These are phyloP conservation scores for Sarcoramphus papa DNA, from an alignment of 2,797 vertebrate genomes.

Conservation along the genomic window DNA sequence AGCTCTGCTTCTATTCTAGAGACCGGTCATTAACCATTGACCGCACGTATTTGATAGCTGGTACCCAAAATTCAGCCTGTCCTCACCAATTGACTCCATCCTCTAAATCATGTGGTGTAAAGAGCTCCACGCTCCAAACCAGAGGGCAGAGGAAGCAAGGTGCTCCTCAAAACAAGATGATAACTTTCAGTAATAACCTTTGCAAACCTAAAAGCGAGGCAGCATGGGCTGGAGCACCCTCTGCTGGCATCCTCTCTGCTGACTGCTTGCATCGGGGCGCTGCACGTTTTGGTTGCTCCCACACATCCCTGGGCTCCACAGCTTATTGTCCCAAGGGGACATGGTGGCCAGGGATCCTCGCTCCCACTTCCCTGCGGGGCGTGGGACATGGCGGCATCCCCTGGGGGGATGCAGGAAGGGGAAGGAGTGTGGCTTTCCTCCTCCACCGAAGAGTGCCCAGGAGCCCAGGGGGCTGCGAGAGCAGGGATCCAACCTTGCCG, in stretches of 20 bases:
- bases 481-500: not conserved
- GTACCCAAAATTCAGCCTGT: not conserved
- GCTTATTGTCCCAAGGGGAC: not conserved
- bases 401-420: not conserved
- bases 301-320: not conserved
- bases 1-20: not conserved
- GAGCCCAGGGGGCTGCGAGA: not conserved
- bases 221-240: constrained; percentile 36
- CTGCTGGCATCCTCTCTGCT: constrained; percentile 6
- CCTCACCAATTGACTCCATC: not conserved
- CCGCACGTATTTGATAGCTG: accelerated
- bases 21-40: not conserved
- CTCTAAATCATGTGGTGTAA: not conserved
- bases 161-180: not conserved
- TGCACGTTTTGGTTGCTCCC: not conserved
- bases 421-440: not conserved
- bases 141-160: not conserved
- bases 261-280: not conserved
- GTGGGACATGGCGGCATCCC: accelerated
- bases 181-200: not conserved
- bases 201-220: not conserved
- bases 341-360: accelerated
- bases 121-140: not conserved
- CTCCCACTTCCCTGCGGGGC: accelerated
- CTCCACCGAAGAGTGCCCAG: not conserved